Conservation (phyloP, 2,888 invertebrate genomes). For the Lasioglossum malachurum region DNA sequence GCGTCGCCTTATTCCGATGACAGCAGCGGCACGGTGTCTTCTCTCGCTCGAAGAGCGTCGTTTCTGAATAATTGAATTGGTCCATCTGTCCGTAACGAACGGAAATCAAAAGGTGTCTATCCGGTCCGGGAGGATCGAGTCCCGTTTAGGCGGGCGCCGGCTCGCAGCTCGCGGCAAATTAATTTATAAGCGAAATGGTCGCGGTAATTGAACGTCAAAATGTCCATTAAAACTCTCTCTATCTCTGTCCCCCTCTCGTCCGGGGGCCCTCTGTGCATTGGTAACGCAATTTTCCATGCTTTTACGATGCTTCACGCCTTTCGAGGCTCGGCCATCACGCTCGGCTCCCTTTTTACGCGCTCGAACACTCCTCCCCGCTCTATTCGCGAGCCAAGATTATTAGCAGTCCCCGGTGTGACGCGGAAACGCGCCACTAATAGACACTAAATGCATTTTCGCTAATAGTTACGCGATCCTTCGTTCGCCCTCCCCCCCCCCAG, state of each 20-base stretch:
- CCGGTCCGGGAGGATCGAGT: conserved; percentile 14
- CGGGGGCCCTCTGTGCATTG: conserved; percentile 26
- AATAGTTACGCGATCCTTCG: conserved; percentile 67
- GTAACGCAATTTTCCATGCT: conserved; percentile 63
- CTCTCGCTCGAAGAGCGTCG: background rate
- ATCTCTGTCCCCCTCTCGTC: background rate
- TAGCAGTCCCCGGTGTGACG: conserved; percentile 46
- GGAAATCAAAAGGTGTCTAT: conserved; percentile 44
- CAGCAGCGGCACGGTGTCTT: background rate
- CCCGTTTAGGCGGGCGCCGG: background rate
- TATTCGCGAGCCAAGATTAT: conserved; percentile 51
- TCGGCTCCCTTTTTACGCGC: background rate
- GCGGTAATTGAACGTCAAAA: conserved; percentile 64
- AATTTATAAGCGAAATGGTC: conserved; percentile 63
- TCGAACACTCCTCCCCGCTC: conserved; percentile 16
- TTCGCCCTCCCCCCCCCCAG: background rate
- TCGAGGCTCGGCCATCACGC: conserved; percentile 29
- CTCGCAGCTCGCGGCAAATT: conserved; percentile 43
- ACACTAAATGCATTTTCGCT: conserved; percentile 66
- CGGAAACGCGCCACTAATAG: conserved; percentile 66
- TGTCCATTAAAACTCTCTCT: conserved; percentile 65
- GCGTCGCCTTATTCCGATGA: background rate
- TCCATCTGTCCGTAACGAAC: conserved; percentile 30
- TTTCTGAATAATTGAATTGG: conserved; percentile 39
- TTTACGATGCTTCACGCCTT: conserved; percentile 61